Conservation (phyloP, 2,888 invertebrate species). For the Protodeltote pygarga region DNA sequence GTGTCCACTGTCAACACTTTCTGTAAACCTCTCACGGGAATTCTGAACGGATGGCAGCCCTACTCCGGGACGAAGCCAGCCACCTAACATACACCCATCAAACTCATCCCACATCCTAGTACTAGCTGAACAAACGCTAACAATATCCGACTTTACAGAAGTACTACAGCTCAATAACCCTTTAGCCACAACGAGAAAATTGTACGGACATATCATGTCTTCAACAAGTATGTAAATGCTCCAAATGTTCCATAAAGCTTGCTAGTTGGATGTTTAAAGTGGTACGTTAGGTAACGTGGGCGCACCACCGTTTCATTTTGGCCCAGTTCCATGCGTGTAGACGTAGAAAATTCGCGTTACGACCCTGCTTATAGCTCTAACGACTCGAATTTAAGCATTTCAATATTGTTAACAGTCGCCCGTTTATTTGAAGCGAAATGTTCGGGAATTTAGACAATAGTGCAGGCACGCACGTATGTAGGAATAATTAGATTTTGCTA, state of each 20-base stretch:
- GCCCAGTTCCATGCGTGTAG: constrained; percentile 46
- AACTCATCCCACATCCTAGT: background rate
- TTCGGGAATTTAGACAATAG: constrained; percentile 37
- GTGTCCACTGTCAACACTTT: too few relatives aligned
- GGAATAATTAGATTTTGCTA: constrained; percentile 38
- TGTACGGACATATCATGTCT: constrained; percentile 28
- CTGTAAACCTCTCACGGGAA: too few relatives aligned
- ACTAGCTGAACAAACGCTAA: background rate
- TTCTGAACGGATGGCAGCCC: too few relatives aligned
- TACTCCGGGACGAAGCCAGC: too few relatives aligned
- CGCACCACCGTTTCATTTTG: constrained; percentile 47
- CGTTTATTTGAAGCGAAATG: constrained; percentile 43
- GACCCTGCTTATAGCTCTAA: constrained; percentile 46
- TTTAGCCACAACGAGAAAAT: constrained; percentile 28
- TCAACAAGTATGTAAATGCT: constrained; percentile 47
- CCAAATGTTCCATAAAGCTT: constrained; percentile 47
- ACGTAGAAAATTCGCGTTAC: constrained; percentile 45
- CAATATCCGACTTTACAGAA: background rate
- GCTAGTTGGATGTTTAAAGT: constrained; percentile 45
- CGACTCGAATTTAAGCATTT: constrained; percentile 49
- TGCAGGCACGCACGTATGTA: constrained; percentile 32
- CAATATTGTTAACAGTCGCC: constrained; percentile 45
- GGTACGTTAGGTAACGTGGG: constrained; percentile 42
- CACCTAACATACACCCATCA: too few relatives aligned
- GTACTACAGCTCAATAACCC: background rate